Evolutionary conservation across 2,888 invertebrate species (phyloP).

Genomic region (Capitulum mitella): DNA sequence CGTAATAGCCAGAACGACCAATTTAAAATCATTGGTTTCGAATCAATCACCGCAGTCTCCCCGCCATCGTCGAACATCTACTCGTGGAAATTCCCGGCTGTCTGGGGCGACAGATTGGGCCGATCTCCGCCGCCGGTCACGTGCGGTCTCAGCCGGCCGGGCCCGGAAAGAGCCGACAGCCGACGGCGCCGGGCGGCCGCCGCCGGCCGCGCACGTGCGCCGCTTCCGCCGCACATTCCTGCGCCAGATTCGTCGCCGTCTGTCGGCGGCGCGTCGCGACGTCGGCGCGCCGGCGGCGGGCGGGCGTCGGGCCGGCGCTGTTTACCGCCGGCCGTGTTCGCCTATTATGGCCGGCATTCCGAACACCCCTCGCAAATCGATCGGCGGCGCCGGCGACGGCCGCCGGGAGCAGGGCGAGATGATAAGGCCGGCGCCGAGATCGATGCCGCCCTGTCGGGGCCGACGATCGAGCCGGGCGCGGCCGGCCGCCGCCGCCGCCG

Average conservation of each 20-base stretch:
- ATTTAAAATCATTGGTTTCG: not conserved
- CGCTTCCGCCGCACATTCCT: conserved; percentile 21
- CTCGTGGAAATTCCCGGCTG: not conserved
- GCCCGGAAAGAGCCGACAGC: not conserved
- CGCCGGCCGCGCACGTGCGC: not conserved
- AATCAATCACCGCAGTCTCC: not conserved
- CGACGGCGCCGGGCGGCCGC: not conserved
- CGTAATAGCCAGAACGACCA: not conserved
- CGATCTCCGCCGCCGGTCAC: not conserved
- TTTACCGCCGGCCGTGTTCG: not conserved
- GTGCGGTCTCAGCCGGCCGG: no score
- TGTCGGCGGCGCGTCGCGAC: conserved; percentile 7
- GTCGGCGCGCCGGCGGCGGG: not conserved
- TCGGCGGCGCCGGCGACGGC: not conserved
- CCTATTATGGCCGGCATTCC: not conserved
- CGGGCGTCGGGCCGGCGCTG: not conserved
- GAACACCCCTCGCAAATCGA: not conserved
- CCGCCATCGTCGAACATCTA: not conserved
- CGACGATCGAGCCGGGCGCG: not conserved
- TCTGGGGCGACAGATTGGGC: not conserved
- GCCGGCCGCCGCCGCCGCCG: no score
- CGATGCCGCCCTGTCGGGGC: not conserved
- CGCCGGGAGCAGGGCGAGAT: not conserved
- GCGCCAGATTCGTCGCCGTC: conserved; percentile 23
- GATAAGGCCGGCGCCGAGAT: not conserved